Conservation (phyloP, 2,888 invertebrate species). For the Scaptomyza tumidula region DNA sequence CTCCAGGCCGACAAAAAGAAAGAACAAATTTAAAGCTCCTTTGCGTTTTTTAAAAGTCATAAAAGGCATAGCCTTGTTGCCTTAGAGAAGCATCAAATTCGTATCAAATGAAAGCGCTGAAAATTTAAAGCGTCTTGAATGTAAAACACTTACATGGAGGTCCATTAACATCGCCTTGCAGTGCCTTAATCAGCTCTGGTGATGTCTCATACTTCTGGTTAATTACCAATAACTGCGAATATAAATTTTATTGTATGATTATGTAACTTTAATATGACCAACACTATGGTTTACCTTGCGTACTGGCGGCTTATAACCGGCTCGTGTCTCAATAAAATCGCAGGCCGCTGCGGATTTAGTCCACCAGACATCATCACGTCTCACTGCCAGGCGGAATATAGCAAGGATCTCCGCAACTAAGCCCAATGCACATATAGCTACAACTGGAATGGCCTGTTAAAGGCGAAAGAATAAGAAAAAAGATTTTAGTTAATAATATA, state of each 20-base stretch:
- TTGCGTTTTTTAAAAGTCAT: constrained; percentile 2
- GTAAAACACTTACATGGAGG: constrained; percentile 39
- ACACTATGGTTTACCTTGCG: constrained; percentile 54
- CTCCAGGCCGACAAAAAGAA: constrained; percentile 43
- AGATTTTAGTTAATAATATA: too few species aligned
- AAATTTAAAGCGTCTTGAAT: constrained; percentile 3
- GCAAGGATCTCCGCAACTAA: constrained; percentile 33
- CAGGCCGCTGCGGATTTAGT: constrained; percentile 42
- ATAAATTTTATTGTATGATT: not conserved
- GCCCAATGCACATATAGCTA: constrained; percentile 38
- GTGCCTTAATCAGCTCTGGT: constrained; percentile 52
- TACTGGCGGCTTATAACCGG: constrained; percentile 48
- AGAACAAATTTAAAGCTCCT: constrained; percentile 7
- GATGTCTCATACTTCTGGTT: constrained; percentile 71
- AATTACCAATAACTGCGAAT: constrained; percentile 16
- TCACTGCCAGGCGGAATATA: constrained; percentile 42
- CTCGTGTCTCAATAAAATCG: constrained; percentile 67
- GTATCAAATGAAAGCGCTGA: constrained; percentile 48
- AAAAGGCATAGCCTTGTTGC: not conserved
- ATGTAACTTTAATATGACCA: not conserved
- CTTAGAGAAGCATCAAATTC: constrained; percentile 21
- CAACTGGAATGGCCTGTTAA: constrained; percentile 69
- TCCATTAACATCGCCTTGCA: constrained; percentile 42
- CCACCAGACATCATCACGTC: constrained; percentile 74
- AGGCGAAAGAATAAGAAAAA: not conserved